Percentiles rank a stretch among this genome's conserved stretches.
Conservation (phyloP, 2,888 invertebrate genomes). For the Ctena decussata region DNA sequence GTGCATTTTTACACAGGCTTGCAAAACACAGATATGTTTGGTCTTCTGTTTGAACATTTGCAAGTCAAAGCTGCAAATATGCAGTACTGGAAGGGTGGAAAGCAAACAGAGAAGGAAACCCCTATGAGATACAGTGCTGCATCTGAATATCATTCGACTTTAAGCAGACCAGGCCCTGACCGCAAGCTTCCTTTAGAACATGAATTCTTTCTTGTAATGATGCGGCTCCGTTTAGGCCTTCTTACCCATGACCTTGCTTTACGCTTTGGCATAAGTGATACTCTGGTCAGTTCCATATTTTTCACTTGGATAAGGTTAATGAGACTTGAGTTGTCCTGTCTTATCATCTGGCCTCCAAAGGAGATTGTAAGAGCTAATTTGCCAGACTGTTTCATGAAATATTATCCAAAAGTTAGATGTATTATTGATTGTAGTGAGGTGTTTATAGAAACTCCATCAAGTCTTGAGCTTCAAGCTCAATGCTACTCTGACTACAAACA, state of each 20-base stretch:
- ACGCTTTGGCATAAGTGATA: background rate
- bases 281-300: background rate
- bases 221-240: background rate
- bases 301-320: background rate
- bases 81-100: background rate
- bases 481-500: background rate
- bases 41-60: background rate
- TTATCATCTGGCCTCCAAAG: background rate
- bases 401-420: background rate
- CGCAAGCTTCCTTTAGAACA: background rate
- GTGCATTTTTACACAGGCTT: constrained; percentile 15
- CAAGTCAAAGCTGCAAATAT: background rate
- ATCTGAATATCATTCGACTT: background rate
- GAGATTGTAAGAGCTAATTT: too few relatives aligned
- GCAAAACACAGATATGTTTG: background rate
- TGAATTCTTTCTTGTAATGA: constrained; percentile 8
- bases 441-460: background rate
- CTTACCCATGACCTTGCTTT: background rate
- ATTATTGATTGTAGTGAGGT: background rate
- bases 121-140: background rate
- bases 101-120: background rate
- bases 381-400: too few relatives aligned
- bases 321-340: background rate
- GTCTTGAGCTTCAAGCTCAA: background rate
- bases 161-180: background rate